These are phyloP conservation scores for Diorhabda sublineata DNA, from an alignment of 1,140 invertebrate species.

Conservation along the genomic window DNA sequence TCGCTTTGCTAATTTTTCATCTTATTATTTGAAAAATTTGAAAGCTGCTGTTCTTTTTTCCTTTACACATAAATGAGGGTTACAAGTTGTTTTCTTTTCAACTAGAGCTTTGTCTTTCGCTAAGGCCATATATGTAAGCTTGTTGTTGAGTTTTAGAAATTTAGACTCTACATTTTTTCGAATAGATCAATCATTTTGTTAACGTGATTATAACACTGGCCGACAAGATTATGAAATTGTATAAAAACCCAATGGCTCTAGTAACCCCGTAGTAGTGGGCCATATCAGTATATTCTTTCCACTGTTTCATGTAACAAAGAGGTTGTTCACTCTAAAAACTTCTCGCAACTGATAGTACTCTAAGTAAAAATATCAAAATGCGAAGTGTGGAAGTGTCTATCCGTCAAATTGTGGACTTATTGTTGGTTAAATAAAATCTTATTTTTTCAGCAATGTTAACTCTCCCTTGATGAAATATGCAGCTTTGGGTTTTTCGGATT, in stretches of 20 bases:
- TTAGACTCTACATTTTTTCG: too few relatives aligned
- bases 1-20: background rate
- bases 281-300: background rate
- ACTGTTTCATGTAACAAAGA: background rate
- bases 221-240: too few relatives aligned
- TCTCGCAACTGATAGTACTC: background rate
- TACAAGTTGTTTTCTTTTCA: background rate
- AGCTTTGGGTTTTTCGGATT: slow-evolving; percentile 52
- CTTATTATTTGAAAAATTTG: background rate
- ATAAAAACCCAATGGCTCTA: background rate
- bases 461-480: slow-evolving; percentile 42
- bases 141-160: too few relatives aligned
- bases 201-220: too few relatives aligned
- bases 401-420: background rate
- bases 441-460: slow-evolving; percentile 22
- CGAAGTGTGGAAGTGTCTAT: background rate
- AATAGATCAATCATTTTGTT: too few relatives aligned
- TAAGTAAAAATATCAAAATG: background rate
- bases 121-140: too few relatives aligned
- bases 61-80: background rate
- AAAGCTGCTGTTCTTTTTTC: background rate
- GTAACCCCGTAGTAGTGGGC: background rate
- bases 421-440: too few relatives aligned
- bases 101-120: too few relatives aligned
- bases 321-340: background rate